Conservation (phyloP, 2,113 vertebrate genomes). For the Pseudopodoces humilis region DNA sequence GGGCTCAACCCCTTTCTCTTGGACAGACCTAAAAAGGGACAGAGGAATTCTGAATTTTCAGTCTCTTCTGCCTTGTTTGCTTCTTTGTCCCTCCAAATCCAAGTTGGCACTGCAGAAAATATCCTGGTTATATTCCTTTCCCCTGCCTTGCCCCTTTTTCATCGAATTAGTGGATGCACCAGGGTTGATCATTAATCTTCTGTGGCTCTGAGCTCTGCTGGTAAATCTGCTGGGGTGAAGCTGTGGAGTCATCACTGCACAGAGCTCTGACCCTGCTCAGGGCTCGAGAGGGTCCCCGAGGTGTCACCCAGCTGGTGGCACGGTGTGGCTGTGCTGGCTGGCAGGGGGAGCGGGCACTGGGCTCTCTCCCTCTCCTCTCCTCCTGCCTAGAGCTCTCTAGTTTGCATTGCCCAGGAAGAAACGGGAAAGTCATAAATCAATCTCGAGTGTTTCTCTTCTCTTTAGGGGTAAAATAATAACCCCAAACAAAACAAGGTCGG, state of each 20-base stretch:
- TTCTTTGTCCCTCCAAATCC: not conserved
- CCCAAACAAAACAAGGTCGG: slow-evolving; percentile 62
- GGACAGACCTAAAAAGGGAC: not conserved
- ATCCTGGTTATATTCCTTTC: not conserved
- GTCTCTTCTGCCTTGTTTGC: not conserved
- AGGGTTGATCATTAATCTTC: not conserved
- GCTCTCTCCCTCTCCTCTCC: not conserved
- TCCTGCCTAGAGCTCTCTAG: slow-evolving; percentile 9
- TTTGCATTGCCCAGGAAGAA: slow-evolving; percentile 15
- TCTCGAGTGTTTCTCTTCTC: slow-evolving; percentile 59
- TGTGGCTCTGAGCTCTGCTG: not conserved
- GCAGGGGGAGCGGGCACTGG: rapidly evolving
- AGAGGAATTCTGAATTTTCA: not conserved
- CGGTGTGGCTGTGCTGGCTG: not conserved
- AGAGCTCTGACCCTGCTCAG: not conserved
- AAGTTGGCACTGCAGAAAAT: not conserved
- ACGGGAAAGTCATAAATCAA: slow-evolving; percentile 61
- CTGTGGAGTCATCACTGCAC: not conserved
- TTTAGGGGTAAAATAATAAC: slow-evolving; percentile 70
- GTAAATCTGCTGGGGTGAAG: not conserved
- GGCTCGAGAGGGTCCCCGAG: not conserved
- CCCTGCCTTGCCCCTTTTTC: not conserved
- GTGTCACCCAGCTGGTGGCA: not conserved
- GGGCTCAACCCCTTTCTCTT: not conserved
- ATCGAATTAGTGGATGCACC: not conserved